Evolutionary conservation across 2,113 vertebrate genomes (phyloP).

Genomic region (Anguilla japonica): DNA sequence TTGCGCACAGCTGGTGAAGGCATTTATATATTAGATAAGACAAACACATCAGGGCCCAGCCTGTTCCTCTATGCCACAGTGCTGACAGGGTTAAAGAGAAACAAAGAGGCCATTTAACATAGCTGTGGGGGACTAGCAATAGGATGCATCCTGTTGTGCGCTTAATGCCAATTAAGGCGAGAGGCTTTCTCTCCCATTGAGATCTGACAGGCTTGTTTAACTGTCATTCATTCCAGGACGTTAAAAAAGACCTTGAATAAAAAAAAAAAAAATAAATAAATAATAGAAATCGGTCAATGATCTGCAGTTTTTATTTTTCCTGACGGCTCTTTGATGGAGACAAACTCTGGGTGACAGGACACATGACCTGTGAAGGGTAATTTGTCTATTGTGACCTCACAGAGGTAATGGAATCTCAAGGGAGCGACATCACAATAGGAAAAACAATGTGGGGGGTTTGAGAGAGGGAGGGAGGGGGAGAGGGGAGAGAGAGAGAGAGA

Average conservation of each 20-base stretch:
- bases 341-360: background rate
- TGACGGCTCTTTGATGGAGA: background rate
- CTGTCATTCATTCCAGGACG: slow-evolving; percentile 35
- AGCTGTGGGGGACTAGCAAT: background rate
- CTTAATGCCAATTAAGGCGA: slow-evolving; percentile 21
- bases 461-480: background rate
- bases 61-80: background rate
- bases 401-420: background rate
- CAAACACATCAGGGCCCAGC: background rate
- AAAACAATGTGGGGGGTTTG: background rate
- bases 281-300: background rate
- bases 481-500: no score
- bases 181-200: slow-evolving; percentile 19
- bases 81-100: background rate
- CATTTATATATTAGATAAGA: background rate
- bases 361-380: background rate
- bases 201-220: slow-evolving; percentile 33
- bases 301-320: background rate
- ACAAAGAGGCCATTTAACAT: background rate
- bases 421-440: background rate
- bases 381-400: background rate
- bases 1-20: background rate
- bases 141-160: slow-evolving; percentile 9
- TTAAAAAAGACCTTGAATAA: background rate
- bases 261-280: background rate